Evolutionary conservation across 1,140 invertebrate genomes (phyloP), one percentile per base, ranked within the genome.

Genomic region (Vollenhovia emeryi): DNA sequence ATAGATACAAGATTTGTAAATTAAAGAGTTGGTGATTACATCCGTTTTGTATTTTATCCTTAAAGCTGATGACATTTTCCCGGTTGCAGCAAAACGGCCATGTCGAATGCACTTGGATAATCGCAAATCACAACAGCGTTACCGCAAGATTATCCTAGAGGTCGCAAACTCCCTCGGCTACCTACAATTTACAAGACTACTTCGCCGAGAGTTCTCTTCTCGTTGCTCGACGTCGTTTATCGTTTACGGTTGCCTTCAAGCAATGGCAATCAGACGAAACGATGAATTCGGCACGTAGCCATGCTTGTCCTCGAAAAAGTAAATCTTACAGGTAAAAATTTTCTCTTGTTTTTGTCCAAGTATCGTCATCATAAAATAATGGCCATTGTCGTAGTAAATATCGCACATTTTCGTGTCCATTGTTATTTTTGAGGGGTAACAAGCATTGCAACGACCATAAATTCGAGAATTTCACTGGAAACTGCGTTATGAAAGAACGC

Each of bases 71-170:
- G 55, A 52, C 48, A 78, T 78, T 64, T 64, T 30, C 8, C 21
- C 8, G n/a, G 0, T 15, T 62, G 24, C 30, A 50, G 3, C 30
- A 15, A 64, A 79, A 64, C 30, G 9, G 55, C 48, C 5, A 43
- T n/a, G 27, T 78, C 74, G 50, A 69, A 55, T 21, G 48, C 48
- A 43, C 36, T 71, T 24, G 21, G 40, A 68, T 82, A 83, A 82
- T 85, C 84, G 64, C 75, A 69, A 69, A 85, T 82, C 78, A 60
- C 59, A 73, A 71, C 48, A 62, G 40, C 48, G 76, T 80, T 79
- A 80, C 75, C 64, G 64, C 76, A 62, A 78, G 66, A 83, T 86
- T 73, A 86, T 86, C 78, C 78, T 62, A 62, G 15, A 7, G 24
- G 36, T 86, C 55, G 30, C 66, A 86, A 86, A 83, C 68, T 86